Evolutionary conservation across 2,797 vertebrate species (phyloP).

Genomic region (Tangara arthus): DNA sequence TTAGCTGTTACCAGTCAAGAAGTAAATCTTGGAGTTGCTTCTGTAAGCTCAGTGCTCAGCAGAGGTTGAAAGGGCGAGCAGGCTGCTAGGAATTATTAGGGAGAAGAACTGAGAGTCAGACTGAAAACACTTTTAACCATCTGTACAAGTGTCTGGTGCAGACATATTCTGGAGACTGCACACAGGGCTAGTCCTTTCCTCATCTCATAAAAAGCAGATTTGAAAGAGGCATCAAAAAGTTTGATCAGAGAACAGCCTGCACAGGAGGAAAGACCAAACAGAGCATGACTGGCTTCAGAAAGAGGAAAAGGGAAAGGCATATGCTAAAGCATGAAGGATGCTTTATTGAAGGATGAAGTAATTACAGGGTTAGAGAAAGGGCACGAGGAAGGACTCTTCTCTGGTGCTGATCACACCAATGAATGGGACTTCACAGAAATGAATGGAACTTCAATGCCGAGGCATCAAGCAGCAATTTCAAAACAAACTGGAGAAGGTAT

Average conservation of each 20-base stretch:
- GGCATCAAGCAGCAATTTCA: not conserved
- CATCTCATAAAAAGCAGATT: not conserved
- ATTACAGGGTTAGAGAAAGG: not conserved
- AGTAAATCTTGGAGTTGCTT: conserved; percentile 9
- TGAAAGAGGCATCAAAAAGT: not conserved
- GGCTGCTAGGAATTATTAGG: not conserved
- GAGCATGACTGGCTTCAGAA: not conserved
- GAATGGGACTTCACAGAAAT: not conserved
- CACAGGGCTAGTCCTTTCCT: not conserved
- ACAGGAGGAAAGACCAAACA: not conserved
- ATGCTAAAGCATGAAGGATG: not conserved
- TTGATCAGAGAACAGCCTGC: not conserved
- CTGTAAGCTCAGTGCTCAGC: not conserved
- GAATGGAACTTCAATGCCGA: not conserved
- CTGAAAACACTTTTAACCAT: not conserved
- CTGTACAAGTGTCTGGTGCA: not conserved
- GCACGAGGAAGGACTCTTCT: not conserved
- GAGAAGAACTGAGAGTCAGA: not conserved
- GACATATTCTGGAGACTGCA: not conserved
- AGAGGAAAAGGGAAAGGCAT: not conserved
- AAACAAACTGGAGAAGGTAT: not conserved
- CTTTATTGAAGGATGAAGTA: not conserved
- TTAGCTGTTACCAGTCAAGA: not conserved
- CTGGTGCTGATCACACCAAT: not conserved
- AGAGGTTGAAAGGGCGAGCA: not conserved